phyloP scores from a whole-genome alignment of 35 echinoderm and acorn worm species.

The Heliocidaris erythrogramma region DNA sequence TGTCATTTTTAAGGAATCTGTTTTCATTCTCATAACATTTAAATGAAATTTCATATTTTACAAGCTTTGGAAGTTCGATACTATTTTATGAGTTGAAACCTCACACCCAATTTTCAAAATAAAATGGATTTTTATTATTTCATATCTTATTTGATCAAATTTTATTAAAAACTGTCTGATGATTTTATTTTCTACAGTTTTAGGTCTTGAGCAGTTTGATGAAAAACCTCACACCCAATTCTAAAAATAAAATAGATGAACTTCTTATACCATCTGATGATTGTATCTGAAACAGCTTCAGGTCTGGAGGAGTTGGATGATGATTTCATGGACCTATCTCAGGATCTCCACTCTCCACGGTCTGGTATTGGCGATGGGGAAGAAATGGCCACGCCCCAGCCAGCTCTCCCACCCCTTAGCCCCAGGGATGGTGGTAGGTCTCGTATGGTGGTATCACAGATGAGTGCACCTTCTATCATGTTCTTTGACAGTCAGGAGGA shows the following conservation, averaged over 20 bases:
- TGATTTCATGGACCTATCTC: slow-evolving; percentile 24
- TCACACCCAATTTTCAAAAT: too few species aligned
- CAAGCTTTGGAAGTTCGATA: too few species aligned
- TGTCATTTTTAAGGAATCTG: too few species aligned
- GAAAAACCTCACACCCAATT: neutral
- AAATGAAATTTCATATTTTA: too few species aligned
- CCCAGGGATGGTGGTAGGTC: neutral
- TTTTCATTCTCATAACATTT: too few species aligned
- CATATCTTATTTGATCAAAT: too few species aligned
- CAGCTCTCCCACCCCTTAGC: neutral
- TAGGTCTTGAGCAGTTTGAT: neutral
- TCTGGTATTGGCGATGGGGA: slow-evolving; percentile 35
- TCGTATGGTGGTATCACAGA: neutral
- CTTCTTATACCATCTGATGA: neutral
- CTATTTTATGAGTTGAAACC: too few species aligned
- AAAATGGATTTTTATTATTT: too few species aligned
- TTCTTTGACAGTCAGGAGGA: slow-evolving; percentile 25
- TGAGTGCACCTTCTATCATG: slow-evolving; percentile 44
- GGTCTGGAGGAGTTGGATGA: slow-evolving; percentile 29
- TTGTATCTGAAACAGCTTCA: neutral
- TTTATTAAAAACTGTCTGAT: too few species aligned
- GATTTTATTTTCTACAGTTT: neutral
- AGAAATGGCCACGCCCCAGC: neutral
- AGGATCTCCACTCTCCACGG: slow-evolving; percentile 12
- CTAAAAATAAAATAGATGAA: neutral